Base-by-base conservation (phyloP, 92 coral and sea anemone genomes). In the Porites rus region DNA sequence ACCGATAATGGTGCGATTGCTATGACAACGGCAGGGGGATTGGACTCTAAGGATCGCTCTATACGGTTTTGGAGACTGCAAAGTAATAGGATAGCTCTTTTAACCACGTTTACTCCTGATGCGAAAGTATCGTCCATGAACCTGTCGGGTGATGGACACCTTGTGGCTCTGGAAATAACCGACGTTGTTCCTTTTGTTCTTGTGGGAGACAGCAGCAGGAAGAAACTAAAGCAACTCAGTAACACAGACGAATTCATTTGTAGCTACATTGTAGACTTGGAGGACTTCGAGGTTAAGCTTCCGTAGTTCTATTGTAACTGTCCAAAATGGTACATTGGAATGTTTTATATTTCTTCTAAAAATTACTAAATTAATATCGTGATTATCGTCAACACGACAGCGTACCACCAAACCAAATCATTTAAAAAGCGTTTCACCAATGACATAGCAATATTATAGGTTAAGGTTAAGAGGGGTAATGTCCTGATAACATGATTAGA, bases 61-160 rank as follows among this genome's bases (percentile, higher is more conserved):
- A 75, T 93, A 50, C 77, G 89, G 10, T 70, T 93, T 14, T 93
- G 96, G 96, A 78, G 56, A 69, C 68, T 88, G 8, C 65, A 65
- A n/a, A 84, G 72, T 51, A 76, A 74, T 7, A 69, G 64, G 38
- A 51, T 93, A 1, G 38, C 51, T 2, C 75, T 83, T 20, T 77
- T 90, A 12, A 77, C 96, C 7, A 88, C 84, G 31, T 93, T 93
- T 61, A 93, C 96, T 18, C 96, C 96, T 38, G 96, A 93, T 25
- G 96, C 96, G n/a, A 93, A 93, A 38, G 76, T 93, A n/a, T 93
- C 96, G 10, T 93, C 96, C 52, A 90, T 93, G 96, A 82, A 85
- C n/a, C 73, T 93, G 50, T 78, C 92, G n/a, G 78, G 76, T 11
- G 89, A 88, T 76, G 96, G 96, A n/a, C 84, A 84, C 53, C 80